phyloP scores from a whole-genome alignment of 2,113 vertebrate species.

The Poecilia latipinna region DNA sequence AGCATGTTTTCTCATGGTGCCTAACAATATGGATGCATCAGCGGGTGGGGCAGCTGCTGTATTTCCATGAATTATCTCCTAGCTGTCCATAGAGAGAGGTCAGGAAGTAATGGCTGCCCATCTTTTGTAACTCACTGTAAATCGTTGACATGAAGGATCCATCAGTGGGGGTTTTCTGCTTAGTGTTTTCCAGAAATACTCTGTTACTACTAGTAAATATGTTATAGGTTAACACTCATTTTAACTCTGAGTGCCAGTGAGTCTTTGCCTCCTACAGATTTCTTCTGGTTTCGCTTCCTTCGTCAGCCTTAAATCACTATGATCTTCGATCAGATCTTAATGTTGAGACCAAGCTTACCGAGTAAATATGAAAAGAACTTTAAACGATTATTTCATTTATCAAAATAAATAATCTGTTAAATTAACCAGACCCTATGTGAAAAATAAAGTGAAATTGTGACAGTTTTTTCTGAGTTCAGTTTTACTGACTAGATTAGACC shows the following conservation, averaged over 20 bases:
- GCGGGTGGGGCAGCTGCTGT: background rate
- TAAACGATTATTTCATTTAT: too few relatives aligned
- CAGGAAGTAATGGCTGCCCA: background rate
- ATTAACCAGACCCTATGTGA: too few relatives aligned
- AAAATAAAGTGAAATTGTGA: too few relatives aligned
- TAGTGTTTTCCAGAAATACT: background rate
- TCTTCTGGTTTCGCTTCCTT: background rate
- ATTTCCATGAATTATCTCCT: constrained; percentile 22
- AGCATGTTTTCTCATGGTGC: constrained; percentile 33
- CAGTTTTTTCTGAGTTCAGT: too few relatives aligned
- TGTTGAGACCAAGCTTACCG: too few relatives aligned
- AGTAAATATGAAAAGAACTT: too few relatives aligned
- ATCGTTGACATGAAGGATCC: background rate
- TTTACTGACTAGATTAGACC: too few relatives aligned
- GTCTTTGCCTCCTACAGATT: background rate
- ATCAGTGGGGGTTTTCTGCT: background rate
- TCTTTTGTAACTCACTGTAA: constrained; percentile 3
- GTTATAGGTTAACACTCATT: background rate
- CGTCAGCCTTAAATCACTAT: too few relatives aligned
- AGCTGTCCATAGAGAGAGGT: constrained; percentile 20
- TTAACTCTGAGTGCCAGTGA: background rate
- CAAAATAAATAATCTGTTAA: too few relatives aligned
- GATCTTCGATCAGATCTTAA: too few relatives aligned
- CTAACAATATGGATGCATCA: constrained; percentile 12
- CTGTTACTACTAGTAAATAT: background rate